A percentile compares a stretch with the other conserved stretches of the same genome.
Evolutionary conservation across 2,888 invertebrate genomes (phyloP).

Genomic region (Drosophila mulleri): DNA sequence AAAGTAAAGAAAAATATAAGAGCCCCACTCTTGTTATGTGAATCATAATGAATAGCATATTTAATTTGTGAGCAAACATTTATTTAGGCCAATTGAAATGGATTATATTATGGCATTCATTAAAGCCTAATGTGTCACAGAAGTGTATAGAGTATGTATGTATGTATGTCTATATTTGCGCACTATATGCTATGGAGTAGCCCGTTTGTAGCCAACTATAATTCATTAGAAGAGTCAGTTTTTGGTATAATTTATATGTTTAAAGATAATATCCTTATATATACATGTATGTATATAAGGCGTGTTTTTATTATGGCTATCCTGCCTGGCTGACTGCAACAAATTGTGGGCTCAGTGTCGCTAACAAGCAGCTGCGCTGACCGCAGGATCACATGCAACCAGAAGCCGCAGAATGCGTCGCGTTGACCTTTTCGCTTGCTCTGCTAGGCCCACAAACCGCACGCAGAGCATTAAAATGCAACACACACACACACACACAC

Average conservation of each 20-base stretch:
- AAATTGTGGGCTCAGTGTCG: conserved; percentile 42
- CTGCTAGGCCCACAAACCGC: conserved; percentile 40
- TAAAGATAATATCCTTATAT: conserved; percentile 21
- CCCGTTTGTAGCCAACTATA: neutral
- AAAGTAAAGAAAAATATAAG: neutral
- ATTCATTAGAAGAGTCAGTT: neutral
- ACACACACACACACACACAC: neutral
- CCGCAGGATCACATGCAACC: conserved; percentile 57
- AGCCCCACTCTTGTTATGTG: neutral
- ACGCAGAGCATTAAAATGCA: conserved; percentile 66
- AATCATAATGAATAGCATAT: neutral
- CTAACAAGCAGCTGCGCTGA: conserved; percentile 59
- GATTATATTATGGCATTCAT: neutral
- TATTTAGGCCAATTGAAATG: neutral
- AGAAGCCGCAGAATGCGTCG: conserved; percentile 54
- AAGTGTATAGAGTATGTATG: neutral
- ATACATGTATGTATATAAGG: neutral
- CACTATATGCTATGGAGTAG: neutral
- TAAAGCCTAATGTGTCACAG: conserved; percentile 1
- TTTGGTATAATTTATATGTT: conserved; percentile 25
- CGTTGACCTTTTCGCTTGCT: conserved; percentile 66
- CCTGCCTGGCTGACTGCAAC: conserved; percentile 25
- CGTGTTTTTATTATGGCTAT: conserved; percentile 45
- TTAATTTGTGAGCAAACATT: neutral
- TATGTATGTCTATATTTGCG: neutral